These are phyloP conservation scores for Zaprionus camerounensis DNA, from an alignment of 1,140 invertebrate genomes.

Conservation along the genomic window DNA sequence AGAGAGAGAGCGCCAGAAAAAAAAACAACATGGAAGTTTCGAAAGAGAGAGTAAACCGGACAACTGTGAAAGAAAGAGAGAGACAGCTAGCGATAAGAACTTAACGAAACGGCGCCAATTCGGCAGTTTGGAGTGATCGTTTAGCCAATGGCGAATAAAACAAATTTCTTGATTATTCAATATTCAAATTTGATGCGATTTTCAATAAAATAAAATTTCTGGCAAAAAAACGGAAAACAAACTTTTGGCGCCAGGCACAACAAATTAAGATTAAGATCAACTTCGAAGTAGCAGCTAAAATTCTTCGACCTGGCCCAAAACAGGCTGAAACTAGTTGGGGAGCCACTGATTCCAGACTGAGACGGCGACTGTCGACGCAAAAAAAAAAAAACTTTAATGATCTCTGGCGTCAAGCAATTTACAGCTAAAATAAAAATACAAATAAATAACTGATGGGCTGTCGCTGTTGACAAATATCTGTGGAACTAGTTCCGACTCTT, in stretches of 20 bases:
- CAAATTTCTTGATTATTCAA: slow-evolving; percentile 55
- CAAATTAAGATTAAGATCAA: slow-evolving; percentile 81
- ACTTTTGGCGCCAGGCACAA: slow-evolving; percentile 70
- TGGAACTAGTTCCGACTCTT: slow-evolving; percentile 53
- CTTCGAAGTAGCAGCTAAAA: slow-evolving; percentile 66
- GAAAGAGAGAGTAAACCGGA: slow-evolving; percentile 21
- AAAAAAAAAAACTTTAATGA: slow-evolving; percentile 55
- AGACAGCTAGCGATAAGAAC: slow-evolving; percentile 15
- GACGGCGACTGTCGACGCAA: slow-evolving; percentile 10
- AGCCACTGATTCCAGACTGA: slow-evolving; percentile 1
- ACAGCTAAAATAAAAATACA: slow-evolving; percentile 70
- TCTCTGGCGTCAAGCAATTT: slow-evolving; percentile 75
- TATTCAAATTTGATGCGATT: slow-evolving; percentile 67
- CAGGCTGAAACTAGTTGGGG: slow-evolving; percentile 50
- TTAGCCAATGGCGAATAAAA: slow-evolving; percentile 44
- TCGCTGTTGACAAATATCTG: slow-evolving; percentile 51
- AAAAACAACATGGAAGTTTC: slow-evolving; percentile 30
- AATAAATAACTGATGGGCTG: slow-evolving; percentile 64
- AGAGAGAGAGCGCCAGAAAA: neutral
- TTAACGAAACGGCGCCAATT: slow-evolving; percentile 36
- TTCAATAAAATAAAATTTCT: slow-evolving; percentile 18
- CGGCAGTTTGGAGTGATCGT: slow-evolving; percentile 34
- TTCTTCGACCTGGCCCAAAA: slow-evolving; percentile 51
- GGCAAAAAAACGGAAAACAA: slow-evolving; percentile 32
- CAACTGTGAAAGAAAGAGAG: neutral